Base-by-base conservation (phyloP, 2,888 invertebrate genomes). In the Proisotoma minuta region DNA sequence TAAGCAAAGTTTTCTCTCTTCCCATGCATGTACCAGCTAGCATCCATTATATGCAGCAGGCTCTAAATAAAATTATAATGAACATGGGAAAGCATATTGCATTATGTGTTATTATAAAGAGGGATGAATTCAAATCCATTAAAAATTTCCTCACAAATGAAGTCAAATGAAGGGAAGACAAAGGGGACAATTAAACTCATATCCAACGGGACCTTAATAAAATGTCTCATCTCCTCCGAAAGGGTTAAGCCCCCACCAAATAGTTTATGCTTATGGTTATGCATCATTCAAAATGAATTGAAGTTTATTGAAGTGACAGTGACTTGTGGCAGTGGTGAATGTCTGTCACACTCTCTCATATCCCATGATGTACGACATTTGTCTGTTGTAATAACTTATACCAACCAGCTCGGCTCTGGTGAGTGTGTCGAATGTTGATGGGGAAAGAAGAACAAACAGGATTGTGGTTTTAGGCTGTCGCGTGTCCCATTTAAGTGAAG, bases 391-490 rank as follows among this genome's bases (percentile, higher is more conserved):
- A 15, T 43, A n/a, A n/a, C n/a, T n/a, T 18, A 43, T 43, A 43
- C 18, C 20, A n/a, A 43, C 18, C 43, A 43, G 20, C 43, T 43
- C 5, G 34, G 8, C 15, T 34, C 15, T 10, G 34, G 43, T 18
- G 43, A 43, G 43, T 43, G 43, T 51, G 51, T 51, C 26, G 51
- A 26, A 27, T 27, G 51, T 51, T 27, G 51, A 27, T 26, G 51
- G 24, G 51, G 12, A n/a, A 51, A n/a, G 26, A 51, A 24, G 20
- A 27, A 27, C 51, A 51, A 51, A 51, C 51, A 27, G 24, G 51
- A 51, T 51, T 51, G 51, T 51, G 51, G 51, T 51, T 51, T 51
- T 27, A 27, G 27, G 26, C 26, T 50, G 24, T 51, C 51, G 51
- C 51, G 51, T 51, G 51, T 24, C 51, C 51, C 28, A 18, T n/a